Evolutionary conservation across 2,888 invertebrate species (phyloP), one percentile per base, ranked within the genome.

Genomic region (Galerucella pusilla): DNA sequence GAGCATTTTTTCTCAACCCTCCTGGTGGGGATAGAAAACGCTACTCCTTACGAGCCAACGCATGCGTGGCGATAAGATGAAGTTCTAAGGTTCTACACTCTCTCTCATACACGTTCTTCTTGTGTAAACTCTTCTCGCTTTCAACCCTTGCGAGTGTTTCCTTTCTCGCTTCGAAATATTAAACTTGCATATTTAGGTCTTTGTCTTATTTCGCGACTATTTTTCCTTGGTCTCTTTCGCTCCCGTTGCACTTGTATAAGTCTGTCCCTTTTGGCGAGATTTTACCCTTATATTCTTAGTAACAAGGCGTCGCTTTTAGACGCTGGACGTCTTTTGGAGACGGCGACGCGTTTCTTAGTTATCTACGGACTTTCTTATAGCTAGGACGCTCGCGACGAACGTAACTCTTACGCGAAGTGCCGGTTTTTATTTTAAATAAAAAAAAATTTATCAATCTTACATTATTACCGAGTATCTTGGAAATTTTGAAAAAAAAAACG

Each of bases 281-380:
- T 84, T 82, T 84, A 83, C 85, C 84, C 84, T 85, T 85, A 84
- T 83, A 84, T 87, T 87, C 87, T 87, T 87, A 88, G 88, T 88
- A 85, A 84, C 85, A 86, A 87, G 87, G 87, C 86, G 87, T 86
- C 87, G 85, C 85, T 84, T 86, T 87, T 85, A 86, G 88, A 87
- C 87, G 87, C 86, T 86, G 85, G 87, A 86, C 86, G 87, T 87
- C 87, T 88, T 87, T 87, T 85, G 83, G 84, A 85, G 87, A 86
- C 86, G 86, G 84, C 88, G 87, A 85, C 86, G 86, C 83, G 84
- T 87, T 87, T 88, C 88, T 88, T 88, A 88, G 88, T 88, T 87
- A 86, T 86, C 87, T 85, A 83, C 86, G 84, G 86, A 85, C 86
- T 87, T 88, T 87, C 88, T 88, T 88, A 85, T 85, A 85, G 87